Base-by-base conservation (phyloP, 1,140 invertebrate genomes). In the Listronotus bonariensis region DNA sequence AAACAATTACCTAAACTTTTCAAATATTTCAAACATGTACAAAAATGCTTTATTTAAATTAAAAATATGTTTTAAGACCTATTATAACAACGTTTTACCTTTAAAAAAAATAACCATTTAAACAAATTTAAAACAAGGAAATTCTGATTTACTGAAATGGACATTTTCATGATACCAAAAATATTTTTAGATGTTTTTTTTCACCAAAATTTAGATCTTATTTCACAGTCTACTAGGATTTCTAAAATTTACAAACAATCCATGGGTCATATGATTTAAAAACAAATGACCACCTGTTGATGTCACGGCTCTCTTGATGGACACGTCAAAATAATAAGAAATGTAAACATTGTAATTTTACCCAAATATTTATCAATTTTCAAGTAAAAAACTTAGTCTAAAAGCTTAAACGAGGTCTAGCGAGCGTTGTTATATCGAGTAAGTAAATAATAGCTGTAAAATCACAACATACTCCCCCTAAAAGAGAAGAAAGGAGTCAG, bases 381-480 rank as follows among this genome's bases (percentile, higher is more conserved):
- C 15, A 18, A n/a, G 9, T 18, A 45, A 45, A 17, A 14, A 17
- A 14, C 17, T 8, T 45, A 5, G 18, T 42, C 18, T 42, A n/a
- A n/a, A 54, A 9, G 36, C 38, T 10, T 48, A 40, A 12, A 36
- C 32, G 26, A 52, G 14, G 36, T 36, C 14, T n/a, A 46, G 31
- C 10, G 7, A 42, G 12, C 14, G 43, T 59, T 59, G 14, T 59
- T 15, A 57, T 48, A 14, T 38, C 42, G 26, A 43, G 32, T 34
- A 38, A 49, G 3, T 32, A 36, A 49, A 36, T 59, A 46, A 48
- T 31, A 46, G 41, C 41, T 46, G 41, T 40, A 40, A 49, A 61
- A 61, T 41, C 49, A 61, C 49, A 61, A 53, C 52, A 63, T 36
- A 54, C 60, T 63, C 60, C 60, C 60, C 60, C 52, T 54, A 55